These are phyloP conservation scores for Lacerta agilis DNA, from an alignment of 2,797 vertebrate species.

Conservation along the genomic window DNA sequence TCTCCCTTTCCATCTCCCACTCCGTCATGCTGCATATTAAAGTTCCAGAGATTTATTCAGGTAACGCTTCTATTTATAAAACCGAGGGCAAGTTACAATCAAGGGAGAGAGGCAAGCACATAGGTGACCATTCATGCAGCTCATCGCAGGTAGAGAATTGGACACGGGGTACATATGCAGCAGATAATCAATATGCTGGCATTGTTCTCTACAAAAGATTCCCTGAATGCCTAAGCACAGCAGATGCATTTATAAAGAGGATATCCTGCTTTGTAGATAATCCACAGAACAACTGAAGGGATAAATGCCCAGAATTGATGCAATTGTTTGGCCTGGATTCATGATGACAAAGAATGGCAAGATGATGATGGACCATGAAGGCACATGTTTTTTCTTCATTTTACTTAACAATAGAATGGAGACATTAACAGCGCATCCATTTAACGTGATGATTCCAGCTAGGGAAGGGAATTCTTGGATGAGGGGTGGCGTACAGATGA, in stretches of 20 bases:
- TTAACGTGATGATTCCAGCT: neutral
- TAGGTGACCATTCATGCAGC: neutral
- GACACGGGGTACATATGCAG: neutral
- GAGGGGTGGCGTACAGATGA: too few relatives aligned
- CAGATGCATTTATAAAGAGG: neutral
- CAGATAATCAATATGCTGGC: slow-evolving; percentile 15
- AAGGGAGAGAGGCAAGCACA: neutral
- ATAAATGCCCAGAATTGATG: neutral
- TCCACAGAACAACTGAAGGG: neutral
- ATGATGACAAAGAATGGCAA: neutral
- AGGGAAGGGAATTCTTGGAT: neutral
- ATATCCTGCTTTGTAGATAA: neutral
- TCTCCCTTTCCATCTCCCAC: neutral
- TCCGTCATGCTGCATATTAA: neutral
- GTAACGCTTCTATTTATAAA: slow-evolving; percentile 1
- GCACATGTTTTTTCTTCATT: neutral
- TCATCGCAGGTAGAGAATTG: neutral
- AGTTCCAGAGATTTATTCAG: neutral
- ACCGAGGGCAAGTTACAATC: neutral
- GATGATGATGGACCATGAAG: neutral
- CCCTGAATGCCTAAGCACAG: neutral
- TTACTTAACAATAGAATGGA: neutral
- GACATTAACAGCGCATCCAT: neutral
- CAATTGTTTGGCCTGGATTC: neutral
- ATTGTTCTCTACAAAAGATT: slow-evolving; percentile 5